Conservation (phyloP, 1,140 invertebrate species). For the Sipha flava region DNA sequence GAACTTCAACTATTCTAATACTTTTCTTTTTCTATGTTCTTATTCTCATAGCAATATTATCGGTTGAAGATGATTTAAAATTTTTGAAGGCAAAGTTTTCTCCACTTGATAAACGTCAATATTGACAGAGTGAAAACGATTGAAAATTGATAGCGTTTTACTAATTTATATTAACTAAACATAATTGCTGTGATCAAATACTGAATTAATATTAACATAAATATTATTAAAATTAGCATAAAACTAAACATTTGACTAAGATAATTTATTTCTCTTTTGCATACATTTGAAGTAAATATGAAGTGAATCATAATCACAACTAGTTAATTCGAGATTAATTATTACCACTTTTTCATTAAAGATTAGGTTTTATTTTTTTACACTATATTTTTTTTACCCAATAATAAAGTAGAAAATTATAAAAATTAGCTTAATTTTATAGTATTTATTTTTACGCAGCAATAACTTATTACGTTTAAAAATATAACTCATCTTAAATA, state of each 20-base stretch:
- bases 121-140: background rate
- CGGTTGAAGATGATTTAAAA: background rate
- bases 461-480: background rate
- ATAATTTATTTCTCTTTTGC: background rate
- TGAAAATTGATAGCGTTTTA: background rate
- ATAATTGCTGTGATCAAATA: background rate
- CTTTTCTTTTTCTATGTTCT: background rate
- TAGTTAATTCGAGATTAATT: no score
- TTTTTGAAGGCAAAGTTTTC: background rate
- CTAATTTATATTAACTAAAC: background rate
- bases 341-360: no score
- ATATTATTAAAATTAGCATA: background rate
- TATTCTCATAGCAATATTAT: background rate
- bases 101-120: background rate
- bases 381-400: no score
- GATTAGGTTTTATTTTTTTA: no score
- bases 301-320: no score
- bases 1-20: background rate
- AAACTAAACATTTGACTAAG: no score
- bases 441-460: background rate
- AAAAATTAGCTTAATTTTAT: no score
- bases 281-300: background rate
- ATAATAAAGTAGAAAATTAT: no score
- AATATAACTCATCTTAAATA: background rate
- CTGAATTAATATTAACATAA: background rate